These are phyloP conservation scores for Sinocyclocheilus rhinocerous DNA, from an alignment of 2,113 vertebrate genomes.

Conservation along the genomic window DNA sequence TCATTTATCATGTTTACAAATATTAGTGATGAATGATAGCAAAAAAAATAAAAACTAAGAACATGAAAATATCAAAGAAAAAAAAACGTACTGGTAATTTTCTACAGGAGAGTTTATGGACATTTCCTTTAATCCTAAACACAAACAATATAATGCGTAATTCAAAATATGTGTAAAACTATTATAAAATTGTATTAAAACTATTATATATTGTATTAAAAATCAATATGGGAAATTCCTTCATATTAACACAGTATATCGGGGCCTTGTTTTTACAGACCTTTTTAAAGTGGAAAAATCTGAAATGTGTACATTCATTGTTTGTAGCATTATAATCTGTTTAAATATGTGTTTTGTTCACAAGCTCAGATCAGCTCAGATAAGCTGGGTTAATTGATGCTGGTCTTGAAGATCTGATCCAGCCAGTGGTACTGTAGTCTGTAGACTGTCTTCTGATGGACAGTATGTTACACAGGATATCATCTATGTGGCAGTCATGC, in stretches of 20 bases:
- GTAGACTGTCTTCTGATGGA: background rate
- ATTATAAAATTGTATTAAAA: too few relatives aligned
- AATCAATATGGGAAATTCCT: background rate
- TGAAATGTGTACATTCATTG: background rate
- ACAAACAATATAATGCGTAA: background rate
- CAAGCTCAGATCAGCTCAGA: background rate
- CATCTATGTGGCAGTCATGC: constrained; percentile 26
- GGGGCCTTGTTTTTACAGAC: background rate
- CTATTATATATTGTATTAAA: background rate
- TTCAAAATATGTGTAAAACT: background rate
- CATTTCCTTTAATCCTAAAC: background rate
- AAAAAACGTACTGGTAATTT: too few relatives aligned
- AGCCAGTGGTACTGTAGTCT: background rate
- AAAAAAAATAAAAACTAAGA: too few relatives aligned
- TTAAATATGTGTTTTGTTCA: too few relatives aligned
- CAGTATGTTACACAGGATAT: background rate
- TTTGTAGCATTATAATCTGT: too few relatives aligned
- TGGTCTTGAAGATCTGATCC: background rate
- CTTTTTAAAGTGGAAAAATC: background rate
- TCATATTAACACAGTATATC: background rate
- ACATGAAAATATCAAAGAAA: too few relatives aligned
- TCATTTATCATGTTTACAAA: background rate
- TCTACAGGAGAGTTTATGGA: background rate
- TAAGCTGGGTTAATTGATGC: background rate
- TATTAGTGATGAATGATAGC: background rate